Percentiles rank a stretch among this genome's conserved stretches.
phyloP scores from a whole-genome alignment of 2,113 vertebrate species.

The Thomomys bottae region DNA sequence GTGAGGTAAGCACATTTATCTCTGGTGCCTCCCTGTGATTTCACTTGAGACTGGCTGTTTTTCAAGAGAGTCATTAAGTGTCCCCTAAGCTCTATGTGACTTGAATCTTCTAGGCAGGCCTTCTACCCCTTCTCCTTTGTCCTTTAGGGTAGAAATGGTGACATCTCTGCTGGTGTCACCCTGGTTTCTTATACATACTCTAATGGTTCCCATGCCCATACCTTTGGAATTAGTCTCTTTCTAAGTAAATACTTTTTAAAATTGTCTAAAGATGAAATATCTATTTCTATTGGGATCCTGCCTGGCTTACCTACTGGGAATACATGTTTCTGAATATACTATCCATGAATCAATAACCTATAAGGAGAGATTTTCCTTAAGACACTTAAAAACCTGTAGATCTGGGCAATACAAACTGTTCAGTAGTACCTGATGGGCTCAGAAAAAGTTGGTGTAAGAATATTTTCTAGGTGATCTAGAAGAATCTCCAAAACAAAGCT shows the following conservation, averaged over 20 bases:
- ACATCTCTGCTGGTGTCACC: neutral
- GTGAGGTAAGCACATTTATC: neutral
- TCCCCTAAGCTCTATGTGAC: neutral
- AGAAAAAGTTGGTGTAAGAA: neutral
- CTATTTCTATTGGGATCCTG: neutral
- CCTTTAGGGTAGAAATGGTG: neutral
- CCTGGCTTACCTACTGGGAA: neutral
- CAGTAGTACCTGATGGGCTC: neutral
- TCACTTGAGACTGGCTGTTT: neutral
- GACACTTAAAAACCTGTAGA: neutral
- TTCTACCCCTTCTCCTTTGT: neutral
- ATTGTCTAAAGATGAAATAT: slow-evolving; percentile 29
- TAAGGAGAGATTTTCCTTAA: neutral
- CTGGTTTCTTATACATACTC: neutral
- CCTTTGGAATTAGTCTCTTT: slow-evolving; percentile 12
- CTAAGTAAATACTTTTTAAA: slow-evolving; percentile 12
- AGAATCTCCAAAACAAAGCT: neutral
- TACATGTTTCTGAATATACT: neutral
- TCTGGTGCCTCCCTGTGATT: neutral
- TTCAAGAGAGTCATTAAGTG: neutral
- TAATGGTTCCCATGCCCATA: neutral
- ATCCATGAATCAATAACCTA: neutral
- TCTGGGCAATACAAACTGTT: neutral
- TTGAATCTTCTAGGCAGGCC: neutral
- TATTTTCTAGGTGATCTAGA: neutral